Evolutionary conservation across 2,113 vertebrate species (phyloP).

Genomic region (Saccopteryx bilineata): DNA sequence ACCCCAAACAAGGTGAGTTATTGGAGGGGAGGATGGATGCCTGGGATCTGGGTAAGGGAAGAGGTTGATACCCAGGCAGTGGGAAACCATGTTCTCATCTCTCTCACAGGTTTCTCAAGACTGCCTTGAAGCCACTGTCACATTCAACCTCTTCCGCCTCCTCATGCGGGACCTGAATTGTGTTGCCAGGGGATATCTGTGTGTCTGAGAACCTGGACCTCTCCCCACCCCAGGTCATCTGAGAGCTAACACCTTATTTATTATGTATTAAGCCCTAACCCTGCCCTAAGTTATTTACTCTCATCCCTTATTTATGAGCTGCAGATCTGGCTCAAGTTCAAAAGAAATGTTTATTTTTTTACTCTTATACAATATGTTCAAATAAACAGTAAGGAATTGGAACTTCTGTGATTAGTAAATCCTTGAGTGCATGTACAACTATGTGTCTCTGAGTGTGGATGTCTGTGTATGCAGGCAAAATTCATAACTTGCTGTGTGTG

Average conservation of each 20-base stretch:
- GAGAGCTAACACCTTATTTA: neutral
- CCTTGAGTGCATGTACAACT: neutral
- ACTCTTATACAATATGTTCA: conserved; percentile 37
- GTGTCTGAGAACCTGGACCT: neutral
- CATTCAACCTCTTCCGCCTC: conserved; percentile 57
- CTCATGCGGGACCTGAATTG: neutral
- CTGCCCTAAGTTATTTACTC: conserved; percentile 33
- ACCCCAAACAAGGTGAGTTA: conserved; percentile 16
- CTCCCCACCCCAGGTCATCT: neutral
- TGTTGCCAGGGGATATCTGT: neutral
- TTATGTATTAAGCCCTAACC: neutral
- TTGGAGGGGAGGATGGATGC: accelerated
- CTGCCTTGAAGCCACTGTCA: conserved; percentile 49
- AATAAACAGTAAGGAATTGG: conserved; percentile 24
- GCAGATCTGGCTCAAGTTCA: neutral
- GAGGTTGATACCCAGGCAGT: accelerated
- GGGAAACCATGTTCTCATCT: neutral
- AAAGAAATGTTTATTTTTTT: conserved; percentile 43
- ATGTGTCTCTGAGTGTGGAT: neutral
- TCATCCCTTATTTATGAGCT: neutral
- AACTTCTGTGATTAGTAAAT: neutral
- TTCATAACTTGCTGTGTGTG: accelerated
- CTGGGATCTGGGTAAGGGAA: neutral
- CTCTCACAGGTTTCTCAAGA: conserved; percentile 13
- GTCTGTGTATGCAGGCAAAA: neutral